Base-by-base conservation (phyloP, 1,140 invertebrate genomes). In the Drosophila pseudoananassae region DNA sequence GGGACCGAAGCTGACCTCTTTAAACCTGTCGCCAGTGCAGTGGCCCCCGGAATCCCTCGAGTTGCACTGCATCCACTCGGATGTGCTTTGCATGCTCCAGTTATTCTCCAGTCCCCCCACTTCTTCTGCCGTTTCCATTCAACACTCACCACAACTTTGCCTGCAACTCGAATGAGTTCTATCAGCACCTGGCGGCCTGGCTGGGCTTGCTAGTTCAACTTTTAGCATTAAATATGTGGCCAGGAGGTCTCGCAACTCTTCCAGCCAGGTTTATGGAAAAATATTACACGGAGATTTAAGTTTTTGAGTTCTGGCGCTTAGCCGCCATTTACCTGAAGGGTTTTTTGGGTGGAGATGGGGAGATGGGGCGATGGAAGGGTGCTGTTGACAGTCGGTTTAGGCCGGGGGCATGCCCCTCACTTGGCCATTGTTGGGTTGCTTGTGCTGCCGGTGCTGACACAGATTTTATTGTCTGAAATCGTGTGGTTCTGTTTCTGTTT, bases 231-330 rank as follows among this genome's bases (percentile, higher is more conserved):
- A 84, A 84, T 85, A 85, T 84, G 81, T 85, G 81, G 73, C 77
- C 72, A 68, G 65, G 58, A 56, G n/a, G 23, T 31, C 58, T 46
- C 33, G 17, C 38, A 17, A 20, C 15, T 20, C 65, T 47, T 43
- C 54, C 27, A n/a, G 58, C 47, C 38, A 43, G 63, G 36, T 81
- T 84, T 84, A 84, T 84, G 81, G 75, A 77, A 65, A 84, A 84
- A 84, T 84, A 84, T 84, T 84, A 81, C 72, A 84, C 59, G 71
- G 81, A 84, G 81, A 84, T 84, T 84, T 81, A 84, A 87, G 82
- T 84, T 84, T 84, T 74, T 63, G 51, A 76, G 76, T 65, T 84
- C 54, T 66, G 60, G 56, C 68, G 71, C 73, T 80, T 60, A 60
- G 64, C 56, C 69, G 54, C 53, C 57, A 53, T 84, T 83, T 84